Percentiles rank a stretch among this genome's conserved stretches.
These are phyloP conservation scores for Diabrotica undecimpunctata DNA, from an alignment of 1,140 invertebrate species.

Conservation along the genomic window DNA sequence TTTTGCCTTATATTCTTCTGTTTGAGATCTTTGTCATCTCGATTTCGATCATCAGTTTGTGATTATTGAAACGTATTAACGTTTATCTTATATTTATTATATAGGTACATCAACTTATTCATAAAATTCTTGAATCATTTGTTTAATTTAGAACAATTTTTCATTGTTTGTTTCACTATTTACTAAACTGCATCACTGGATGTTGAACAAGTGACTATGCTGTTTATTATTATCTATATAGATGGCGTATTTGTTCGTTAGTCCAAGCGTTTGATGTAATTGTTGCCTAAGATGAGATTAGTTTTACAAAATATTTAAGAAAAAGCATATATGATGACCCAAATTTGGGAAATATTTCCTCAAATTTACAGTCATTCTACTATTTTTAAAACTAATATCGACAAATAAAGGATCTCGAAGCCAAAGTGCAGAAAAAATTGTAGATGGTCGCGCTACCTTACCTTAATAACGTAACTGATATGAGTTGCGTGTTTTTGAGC, in stretches of 20 bases:
- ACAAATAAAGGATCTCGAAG: slow-evolving; percentile 14
- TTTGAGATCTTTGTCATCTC: no score
- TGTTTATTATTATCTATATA: slow-evolving; percentile 7
- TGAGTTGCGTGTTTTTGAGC: slow-evolving; percentile 18
- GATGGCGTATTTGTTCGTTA: slow-evolving; percentile 34
- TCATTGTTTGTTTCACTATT: no score
- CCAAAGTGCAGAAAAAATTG: slow-evolving; percentile 21
- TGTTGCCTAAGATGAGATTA: slow-evolving; percentile 30
- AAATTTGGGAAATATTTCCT: slow-evolving; percentile 1
- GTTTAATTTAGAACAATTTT: no score
- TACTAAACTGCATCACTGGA: no score
- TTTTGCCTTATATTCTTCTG: no score
- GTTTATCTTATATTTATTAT: no score
- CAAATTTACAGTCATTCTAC: background rate
- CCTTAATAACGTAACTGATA: slow-evolving; percentile 26
- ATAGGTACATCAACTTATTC: no score
- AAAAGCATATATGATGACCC: background rate
- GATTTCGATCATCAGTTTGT: no score
- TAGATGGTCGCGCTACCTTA: slow-evolving; percentile 40
- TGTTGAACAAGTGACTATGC: no score
- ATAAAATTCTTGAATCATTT: no score
- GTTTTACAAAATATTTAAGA: slow-evolving; percentile 9
- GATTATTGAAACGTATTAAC: no score
- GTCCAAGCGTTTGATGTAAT: slow-evolving; percentile 24
- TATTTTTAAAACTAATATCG: background rate